phyloP scores from a whole-genome alignment of 2,797 vertebrate species.

The Micrastur ruficollis region DNA sequence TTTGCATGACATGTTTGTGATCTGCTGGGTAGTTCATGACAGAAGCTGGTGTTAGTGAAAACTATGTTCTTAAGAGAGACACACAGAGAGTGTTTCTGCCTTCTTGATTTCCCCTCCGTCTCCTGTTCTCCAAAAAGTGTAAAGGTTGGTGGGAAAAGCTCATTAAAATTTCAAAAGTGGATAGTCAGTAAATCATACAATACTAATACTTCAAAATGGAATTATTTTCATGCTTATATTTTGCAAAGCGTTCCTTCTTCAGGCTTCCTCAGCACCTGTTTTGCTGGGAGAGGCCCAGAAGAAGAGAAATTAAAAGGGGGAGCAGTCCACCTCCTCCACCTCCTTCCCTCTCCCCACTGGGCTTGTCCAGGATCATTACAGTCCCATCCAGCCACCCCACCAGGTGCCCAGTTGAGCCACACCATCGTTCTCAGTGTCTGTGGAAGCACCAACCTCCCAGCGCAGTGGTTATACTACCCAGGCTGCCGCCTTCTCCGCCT shows the following conservation, averaged over 20 bases:
- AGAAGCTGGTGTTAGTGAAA: neutral
- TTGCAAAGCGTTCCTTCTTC: neutral
- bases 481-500: fast-evolving
- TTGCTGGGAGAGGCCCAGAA: neutral
- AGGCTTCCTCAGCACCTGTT: fast-evolving
- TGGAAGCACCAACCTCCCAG: neutral
- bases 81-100: neutral
- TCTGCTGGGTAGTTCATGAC: neutral
- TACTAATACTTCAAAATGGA: neutral
- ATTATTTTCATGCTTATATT: neutral
- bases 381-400: neutral
- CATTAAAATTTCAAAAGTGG: neutral
- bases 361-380: neutral
- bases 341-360: neutral
- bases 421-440: neutral
- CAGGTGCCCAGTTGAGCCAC: neutral
- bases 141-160: neutral
- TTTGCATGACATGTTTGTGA: neutral
- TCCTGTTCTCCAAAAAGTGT: neutral
- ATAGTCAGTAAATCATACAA: neutral
- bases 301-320: neutral
- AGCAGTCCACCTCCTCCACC: neutral
- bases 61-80: neutral
- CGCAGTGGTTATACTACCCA: fast-evolving
- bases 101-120: neutral